A percentile compares a stretch with the other conserved stretches of the same genome.
These are phyloP conservation scores for Morus bassanus DNA, from an alignment of 2,797 vertebrate genomes.

Conservation along the genomic window DNA sequence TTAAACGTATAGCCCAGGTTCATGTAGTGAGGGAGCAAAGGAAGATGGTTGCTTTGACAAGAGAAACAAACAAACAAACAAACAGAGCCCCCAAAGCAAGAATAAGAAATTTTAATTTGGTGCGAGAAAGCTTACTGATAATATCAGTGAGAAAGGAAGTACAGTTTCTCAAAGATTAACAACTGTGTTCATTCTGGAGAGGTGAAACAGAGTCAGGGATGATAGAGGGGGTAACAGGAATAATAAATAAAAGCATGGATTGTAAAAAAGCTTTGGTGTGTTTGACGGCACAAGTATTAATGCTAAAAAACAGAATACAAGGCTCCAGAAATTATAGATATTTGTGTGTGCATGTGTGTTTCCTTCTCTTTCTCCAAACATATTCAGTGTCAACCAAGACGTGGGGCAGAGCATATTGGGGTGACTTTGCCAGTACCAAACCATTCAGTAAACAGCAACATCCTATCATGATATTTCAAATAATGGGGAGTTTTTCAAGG, in stretches of 20 bases:
- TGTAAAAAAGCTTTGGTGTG: not conserved
- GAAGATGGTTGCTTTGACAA: not conserved
- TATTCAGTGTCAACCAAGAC: not conserved
- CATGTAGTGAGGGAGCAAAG: not conserved
- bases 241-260: not conserved
- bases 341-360: not conserved
- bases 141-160: not conserved
- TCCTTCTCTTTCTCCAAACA: not conserved
- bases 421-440: not conserved
- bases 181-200: not conserved
- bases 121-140: not conserved
- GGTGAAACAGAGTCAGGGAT: not conserved
- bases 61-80: not conserved
- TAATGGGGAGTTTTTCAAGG: not conserved
- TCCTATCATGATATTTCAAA: not conserved
- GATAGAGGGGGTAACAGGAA: not conserved
- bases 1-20: not conserved
- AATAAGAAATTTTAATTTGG: not conserved
- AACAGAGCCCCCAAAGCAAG: not conserved
- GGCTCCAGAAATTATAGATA: not conserved
- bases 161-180: not conserved
- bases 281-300: not conserved
- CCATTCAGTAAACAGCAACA: not conserved
- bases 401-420: not conserved
- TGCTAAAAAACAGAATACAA: not conserved